Evolutionary conservation across 1,140 invertebrate genomes (phyloP).

Genomic region (Lucilia cuprina): DNA sequence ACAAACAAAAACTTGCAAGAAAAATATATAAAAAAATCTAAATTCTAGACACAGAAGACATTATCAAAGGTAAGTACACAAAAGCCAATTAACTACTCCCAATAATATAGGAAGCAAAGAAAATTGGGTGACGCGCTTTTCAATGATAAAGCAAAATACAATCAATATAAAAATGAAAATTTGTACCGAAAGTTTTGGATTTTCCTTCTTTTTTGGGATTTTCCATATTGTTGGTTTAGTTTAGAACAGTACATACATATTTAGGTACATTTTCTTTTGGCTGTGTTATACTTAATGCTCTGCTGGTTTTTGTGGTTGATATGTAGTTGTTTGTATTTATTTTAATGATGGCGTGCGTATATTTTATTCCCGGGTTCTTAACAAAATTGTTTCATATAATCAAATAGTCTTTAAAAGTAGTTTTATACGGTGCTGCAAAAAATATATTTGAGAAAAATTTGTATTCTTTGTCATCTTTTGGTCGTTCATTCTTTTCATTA

Average conservation of each 20-base stretch:
- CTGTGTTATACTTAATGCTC: background rate
- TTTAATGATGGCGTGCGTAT: background rate
- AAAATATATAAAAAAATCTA: background rate
- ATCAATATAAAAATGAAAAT: background rate
- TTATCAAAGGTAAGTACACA: slow-evolving; percentile 9
- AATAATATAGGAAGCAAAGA: background rate
- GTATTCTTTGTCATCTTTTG: background rate
- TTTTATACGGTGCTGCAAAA: background rate
- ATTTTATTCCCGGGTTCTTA: background rate
- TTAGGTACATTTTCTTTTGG: background rate
- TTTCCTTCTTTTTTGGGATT: background rate
- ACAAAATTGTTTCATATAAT: background rate
- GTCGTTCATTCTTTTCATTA: background rate
- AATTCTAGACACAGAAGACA: background rate
- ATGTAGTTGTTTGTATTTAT: background rate
- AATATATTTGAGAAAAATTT: background rate
- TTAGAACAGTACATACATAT: background rate
- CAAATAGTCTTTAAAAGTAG: background rate
- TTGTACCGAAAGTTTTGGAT: background rate
- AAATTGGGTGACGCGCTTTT: background rate
- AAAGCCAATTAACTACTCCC: background rate
- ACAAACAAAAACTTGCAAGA: background rate
- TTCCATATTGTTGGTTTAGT: background rate
- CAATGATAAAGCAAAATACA: background rate
- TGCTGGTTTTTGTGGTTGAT: background rate